These are phyloP conservation scores for Leucoraja erinaceus DNA, from an alignment of 2,113 vertebrate genomes.

Conservation along the genomic window DNA sequence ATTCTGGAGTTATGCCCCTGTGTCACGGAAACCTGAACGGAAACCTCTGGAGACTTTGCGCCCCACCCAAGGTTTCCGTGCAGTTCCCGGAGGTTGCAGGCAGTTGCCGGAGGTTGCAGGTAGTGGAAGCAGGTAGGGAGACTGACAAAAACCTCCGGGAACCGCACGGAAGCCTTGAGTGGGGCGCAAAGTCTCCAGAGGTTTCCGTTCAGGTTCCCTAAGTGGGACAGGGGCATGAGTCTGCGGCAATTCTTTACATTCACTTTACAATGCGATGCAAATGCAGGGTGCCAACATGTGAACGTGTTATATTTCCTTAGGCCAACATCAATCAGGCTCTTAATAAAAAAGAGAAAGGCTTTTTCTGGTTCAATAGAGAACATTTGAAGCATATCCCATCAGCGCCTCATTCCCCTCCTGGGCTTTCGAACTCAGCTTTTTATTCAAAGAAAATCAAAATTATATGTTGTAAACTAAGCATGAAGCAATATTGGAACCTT, in stretches of 20 bases:
- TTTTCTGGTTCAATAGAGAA: constrained; percentile 7
- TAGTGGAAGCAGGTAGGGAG: too few relatives aligned
- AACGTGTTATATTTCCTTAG: background rate
- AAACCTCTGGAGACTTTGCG: too few relatives aligned
- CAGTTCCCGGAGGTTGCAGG: too few relatives aligned
- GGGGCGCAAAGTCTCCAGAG: too few relatives aligned
- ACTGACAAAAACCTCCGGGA: too few relatives aligned
- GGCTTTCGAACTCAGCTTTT: background rate
- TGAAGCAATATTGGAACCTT: constrained; percentile 17
- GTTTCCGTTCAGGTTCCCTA: too few relatives aligned
- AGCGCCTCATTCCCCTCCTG: background rate
- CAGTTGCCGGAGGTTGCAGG: too few relatives aligned
- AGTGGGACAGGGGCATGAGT: too few relatives aligned
- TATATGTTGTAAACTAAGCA: background rate
- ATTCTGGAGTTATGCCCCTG: background rate
- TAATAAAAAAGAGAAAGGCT: background rate
- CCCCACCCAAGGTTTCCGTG: too few relatives aligned
- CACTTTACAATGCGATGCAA: background rate
- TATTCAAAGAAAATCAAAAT: constrained; percentile 9
- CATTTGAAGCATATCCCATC: constrained; percentile 5
- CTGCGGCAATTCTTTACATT: background rate
- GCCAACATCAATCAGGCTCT: background rate
- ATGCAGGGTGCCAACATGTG: background rate
- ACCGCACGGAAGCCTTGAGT: too few relatives aligned
- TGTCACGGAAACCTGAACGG: too few relatives aligned